Percentiles rank a stretch among this genome's conserved stretches.
Evolutionary conservation across 2,888 invertebrate species (phyloP).

Genomic region (Lasioglossum zephyrum): DNA sequence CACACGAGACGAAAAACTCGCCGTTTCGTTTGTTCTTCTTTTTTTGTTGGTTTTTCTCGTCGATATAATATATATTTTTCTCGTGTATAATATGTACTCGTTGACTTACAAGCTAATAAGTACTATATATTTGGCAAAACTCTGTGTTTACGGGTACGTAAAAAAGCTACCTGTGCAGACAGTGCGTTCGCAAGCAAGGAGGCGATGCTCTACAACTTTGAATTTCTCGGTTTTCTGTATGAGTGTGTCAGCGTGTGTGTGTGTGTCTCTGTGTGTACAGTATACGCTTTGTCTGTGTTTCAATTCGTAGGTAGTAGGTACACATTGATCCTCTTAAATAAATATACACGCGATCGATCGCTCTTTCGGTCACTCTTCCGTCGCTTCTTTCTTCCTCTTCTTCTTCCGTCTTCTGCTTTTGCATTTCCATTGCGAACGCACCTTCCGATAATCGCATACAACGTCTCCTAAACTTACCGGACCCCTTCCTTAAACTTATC

Average conservation of each 20-base stretch:
- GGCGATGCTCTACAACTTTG: slow-evolving; percentile 9
- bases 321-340: slow-evolving; percentile 31
- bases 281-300: not conserved
- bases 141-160: slow-evolving; percentile 81
- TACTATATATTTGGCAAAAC: slow-evolving; percentile 84
- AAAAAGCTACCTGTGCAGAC: slow-evolving; percentile 83
- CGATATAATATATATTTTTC: slow-evolving; percentile 43
- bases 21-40: slow-evolving; percentile 2
- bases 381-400: not conserved
- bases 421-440: slow-evolving; percentile 65
- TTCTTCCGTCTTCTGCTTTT: not conserved
- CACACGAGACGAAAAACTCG: slow-evolving; percentile 35
- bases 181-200: slow-evolving; percentile 71
- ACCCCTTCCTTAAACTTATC: slow-evolving; percentile 71
- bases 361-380: slow-evolving; percentile 3
- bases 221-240: not conserved
- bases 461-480: slow-evolving; percentile 72
- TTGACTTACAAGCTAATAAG: slow-evolving; percentile 79
- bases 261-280: not conserved
- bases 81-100: slow-evolving; percentile 62
- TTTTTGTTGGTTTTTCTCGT: slow-evolving; percentile 19
- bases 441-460: slow-evolving; percentile 74
- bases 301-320: slow-evolving; percentile 32
- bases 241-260: not conserved
- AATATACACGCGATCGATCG: slow-evolving; percentile 44